A percentile compares a stretch with the other conserved stretches of the same genome.
Conservation (phyloP, 2,888 invertebrate genomes). For the Tinea trinotella region DNA sequence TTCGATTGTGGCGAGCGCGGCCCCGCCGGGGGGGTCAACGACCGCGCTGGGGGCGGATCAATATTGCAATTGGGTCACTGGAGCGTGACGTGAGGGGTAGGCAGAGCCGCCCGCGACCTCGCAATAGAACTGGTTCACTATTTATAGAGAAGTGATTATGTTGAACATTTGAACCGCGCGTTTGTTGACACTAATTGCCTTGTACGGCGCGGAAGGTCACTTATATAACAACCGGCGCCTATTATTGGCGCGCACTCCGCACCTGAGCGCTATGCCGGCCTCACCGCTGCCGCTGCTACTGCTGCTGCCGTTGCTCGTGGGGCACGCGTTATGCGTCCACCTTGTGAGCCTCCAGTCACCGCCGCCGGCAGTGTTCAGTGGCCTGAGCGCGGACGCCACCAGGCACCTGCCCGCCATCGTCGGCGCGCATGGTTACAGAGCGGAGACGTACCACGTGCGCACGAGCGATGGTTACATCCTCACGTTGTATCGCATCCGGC, state of each 20-base stretch:
- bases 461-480: constrained; percentile 18
- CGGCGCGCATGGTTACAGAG: background rate
- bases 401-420: background rate
- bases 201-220: background rate
- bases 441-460: constrained; percentile 5
- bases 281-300: background rate
- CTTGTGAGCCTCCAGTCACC: background rate
- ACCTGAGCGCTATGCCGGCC: background rate
- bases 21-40: too few species aligned
- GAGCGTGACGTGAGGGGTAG: background rate
- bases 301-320: background rate
- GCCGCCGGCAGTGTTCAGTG: background rate
- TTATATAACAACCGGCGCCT: too few species aligned
- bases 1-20: too few species aligned
- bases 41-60: constrained; percentile 1
- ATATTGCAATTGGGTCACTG: constrained; percentile 8
- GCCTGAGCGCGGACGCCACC: background rate
- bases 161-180: background rate
- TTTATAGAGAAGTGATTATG: background rate
- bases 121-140: background rate
- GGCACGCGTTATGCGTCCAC: background rate
- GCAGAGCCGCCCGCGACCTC: background rate
- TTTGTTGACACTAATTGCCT: background rate
- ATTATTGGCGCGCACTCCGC: background rate
- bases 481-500: background rate